Evolutionary conservation across 2,888 invertebrate species (phyloP).

Genomic region (Tuberolachnus salignus): DNA sequence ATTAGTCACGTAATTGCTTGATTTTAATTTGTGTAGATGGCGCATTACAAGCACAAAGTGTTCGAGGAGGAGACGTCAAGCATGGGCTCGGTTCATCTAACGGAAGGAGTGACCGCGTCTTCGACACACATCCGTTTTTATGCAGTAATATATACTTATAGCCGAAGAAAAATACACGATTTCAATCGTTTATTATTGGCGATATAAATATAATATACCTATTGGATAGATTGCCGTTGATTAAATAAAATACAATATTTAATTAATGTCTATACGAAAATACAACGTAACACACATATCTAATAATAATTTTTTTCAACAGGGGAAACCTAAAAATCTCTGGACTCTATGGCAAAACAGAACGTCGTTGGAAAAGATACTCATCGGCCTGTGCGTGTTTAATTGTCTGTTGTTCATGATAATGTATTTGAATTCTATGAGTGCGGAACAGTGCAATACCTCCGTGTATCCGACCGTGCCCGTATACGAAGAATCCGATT

Average conservation of each 20-base stretch:
- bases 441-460: background rate
- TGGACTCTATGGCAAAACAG: slow-evolving; percentile 42
- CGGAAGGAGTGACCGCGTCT: slow-evolving; percentile 78
- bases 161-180: background rate
- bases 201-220: no score
- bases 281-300: background rate
- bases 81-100: slow-evolving; percentile 82
- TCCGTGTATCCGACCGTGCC: slow-evolving; percentile 60
- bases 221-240: no score
- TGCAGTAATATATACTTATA: slow-evolving; percentile 65
- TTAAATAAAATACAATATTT: no score
- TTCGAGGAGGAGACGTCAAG: slow-evolving; percentile 83
- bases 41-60: slow-evolving; percentile 84
- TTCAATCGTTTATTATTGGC: no score
- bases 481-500: slow-evolving; percentile 30
- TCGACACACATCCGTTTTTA: slow-evolving; percentile 84
- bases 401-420: background rate
- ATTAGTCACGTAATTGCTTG: background rate
- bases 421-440: background rate
- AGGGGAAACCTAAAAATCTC: slow-evolving; percentile 45
- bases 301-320: background rate
- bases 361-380: slow-evolving; percentile 33
- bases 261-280: no score
- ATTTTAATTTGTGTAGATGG: slow-evolving; percentile 71
- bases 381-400: background rate